Evolutionary conservation across 2,888 invertebrate species (phyloP), one percentile per base, ranked within the genome.

Genomic region (Laspeyria flexula): DNA sequence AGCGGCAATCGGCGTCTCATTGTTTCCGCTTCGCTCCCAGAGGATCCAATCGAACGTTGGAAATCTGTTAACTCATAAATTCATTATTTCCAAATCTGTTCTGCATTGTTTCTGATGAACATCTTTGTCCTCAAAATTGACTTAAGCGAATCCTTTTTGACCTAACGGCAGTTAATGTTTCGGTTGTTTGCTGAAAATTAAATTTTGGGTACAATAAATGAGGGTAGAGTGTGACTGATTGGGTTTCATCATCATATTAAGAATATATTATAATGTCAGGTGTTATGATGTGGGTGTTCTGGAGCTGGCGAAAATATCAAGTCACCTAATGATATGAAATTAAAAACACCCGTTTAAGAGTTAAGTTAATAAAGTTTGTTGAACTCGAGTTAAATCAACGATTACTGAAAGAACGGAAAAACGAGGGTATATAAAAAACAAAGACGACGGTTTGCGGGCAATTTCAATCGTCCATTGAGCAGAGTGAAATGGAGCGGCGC

Each of bases 101-200:
- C 85, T 84, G 85, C 89, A 81, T 91, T 88, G 89, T 90, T 88
- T 86, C 81, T 78, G 73, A 71, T 72, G 81, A 83, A 92, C 90
- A 90, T 90, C 91, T 91, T 90, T 90, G 89, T 92, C 80, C 79
- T 61, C 67, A 30, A 68, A 83, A 90, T 87, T 83, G 81, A 76
- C 83, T 78, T 85, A 73, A 59, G 68, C 56, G 72, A 81, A 80
- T 81, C 73, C 74, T 73, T 77, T 76, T 62, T 60, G 55, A 57
- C 56, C 42, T 79, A 82, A 83, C 76, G 75, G 79, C 66, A 55
- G 49, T 46, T 61, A 65, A 40, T 75, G 81, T 81, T 85, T 65
- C 72, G 75, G 70, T 58, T 71, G 83, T 85, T 83, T 78, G 75
- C 72, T 70, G 79, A 79, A 84, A 85, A 87, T 86, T 82, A 73